Conservation (phyloP, 2,113 vertebrate genomes). For the Mus musculus region DNA sequence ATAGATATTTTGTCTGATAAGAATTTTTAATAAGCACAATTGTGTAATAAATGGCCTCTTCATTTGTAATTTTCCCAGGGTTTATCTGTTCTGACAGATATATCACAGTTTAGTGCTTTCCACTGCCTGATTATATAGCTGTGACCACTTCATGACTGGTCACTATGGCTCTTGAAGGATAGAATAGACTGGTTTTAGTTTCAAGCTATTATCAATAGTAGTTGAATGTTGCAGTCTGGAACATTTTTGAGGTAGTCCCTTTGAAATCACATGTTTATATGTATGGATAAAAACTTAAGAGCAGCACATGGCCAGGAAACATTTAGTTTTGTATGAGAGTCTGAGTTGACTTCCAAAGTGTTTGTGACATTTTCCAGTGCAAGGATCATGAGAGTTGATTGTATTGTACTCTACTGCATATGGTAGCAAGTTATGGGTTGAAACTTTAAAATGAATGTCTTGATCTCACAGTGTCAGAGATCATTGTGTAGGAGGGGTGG, state of each 20-base stretch:
- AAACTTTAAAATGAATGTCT: background rate
- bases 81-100: background rate
- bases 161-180: background rate
- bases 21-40: constrained; percentile 23
- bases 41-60: background rate
- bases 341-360: constrained; percentile 11
- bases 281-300: background rate
- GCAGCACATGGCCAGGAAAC: background rate
- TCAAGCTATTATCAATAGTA: background rate
- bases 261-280: background rate
- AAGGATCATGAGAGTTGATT: background rate
- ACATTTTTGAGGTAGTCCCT: background rate
- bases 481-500: background rate
- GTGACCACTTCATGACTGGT: background rate
- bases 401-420: too few relatives aligned
- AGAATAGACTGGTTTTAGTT: background rate
- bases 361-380: background rate
- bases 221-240: background rate
- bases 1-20: constrained; percentile 1
- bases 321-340: constrained; percentile 8
- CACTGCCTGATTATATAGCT: background rate
- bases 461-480: background rate
- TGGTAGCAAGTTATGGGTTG: background rate
- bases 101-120: background rate
- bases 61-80: background rate